These are phyloP conservation scores for Gorilla gorilla DNA, from an alignment of 2,113 vertebrate genomes.

Conservation along the genomic window DNA sequence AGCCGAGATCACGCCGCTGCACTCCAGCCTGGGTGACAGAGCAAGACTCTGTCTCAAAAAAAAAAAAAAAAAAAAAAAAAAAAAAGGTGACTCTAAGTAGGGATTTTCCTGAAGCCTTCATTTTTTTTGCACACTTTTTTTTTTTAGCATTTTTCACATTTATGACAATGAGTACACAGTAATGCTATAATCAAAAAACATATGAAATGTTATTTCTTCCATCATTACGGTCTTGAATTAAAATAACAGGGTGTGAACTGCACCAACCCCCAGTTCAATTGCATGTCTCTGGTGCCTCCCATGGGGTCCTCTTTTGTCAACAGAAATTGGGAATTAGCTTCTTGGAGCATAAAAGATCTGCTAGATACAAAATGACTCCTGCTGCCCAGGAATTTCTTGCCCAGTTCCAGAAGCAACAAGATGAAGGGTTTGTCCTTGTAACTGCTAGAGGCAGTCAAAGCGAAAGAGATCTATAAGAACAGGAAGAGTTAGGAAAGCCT, in stretches of 20 bases:
- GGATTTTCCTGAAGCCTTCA: neutral
- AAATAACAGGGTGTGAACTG: neutral
- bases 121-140: neutral
- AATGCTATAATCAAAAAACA: neutral
- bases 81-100: neutral
- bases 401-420: neutral
- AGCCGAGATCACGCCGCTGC: too few relatives aligned
- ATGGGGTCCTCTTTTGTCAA: neutral
- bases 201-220: neutral
- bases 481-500: neutral
- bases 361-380: neutral
- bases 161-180: neutral
- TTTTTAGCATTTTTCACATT: neutral
- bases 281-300: neutral
- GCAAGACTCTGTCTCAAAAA: neutral
- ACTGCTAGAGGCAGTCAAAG: too few relatives aligned
- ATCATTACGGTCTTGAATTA: neutral
- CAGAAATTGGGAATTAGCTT: neutral
- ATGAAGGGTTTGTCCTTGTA: neutral
- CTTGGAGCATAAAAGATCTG: neutral
- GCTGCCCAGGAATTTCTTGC: neutral
- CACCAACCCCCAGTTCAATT: neutral
- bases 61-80: conserved; percentile 15
- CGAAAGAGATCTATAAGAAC: too few relatives aligned
- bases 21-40: too few relatives aligned